These are phyloP conservation scores for Galbula dea DNA, from an alignment of 2,113 vertebrate genomes.

Conservation along the genomic window DNA sequence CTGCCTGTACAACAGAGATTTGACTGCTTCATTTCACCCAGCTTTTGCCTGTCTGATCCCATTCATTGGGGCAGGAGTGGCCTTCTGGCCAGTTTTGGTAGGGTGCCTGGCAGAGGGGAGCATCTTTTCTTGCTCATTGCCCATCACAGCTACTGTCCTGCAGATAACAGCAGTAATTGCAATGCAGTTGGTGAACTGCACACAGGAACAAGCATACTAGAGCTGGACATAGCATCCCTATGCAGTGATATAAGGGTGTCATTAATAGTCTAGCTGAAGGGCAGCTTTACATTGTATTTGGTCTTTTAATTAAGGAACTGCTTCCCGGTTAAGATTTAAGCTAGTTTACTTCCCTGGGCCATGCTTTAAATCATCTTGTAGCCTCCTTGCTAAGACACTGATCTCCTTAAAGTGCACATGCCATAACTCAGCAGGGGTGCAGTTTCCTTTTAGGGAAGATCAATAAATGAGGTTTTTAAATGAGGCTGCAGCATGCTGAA, in stretches of 20 bases:
- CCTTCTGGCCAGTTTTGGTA: not conserved
- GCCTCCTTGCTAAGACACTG: not conserved
- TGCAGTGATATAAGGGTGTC: not conserved
- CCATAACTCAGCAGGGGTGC: not conserved
- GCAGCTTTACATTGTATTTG: not conserved
- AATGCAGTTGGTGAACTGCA: not conserved
- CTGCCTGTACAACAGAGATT: conserved; percentile 2
- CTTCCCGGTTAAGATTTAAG: not conserved
- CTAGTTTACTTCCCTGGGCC: not conserved
- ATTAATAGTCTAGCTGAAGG: not conserved
- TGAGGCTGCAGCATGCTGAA: not conserved
- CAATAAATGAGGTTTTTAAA: not conserved
- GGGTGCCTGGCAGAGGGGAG: not conserved
- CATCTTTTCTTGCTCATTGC: not conserved
- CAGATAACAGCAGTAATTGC: not conserved
- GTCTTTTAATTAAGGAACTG: not conserved
- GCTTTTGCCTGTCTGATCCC: not conserved
- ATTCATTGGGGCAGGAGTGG: not conserved
- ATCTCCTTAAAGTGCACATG: not conserved
- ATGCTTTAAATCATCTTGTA: not conserved
- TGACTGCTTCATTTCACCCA: not conserved
- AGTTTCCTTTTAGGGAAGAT: not conserved
- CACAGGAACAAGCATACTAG: not conserved
- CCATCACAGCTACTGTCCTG: not conserved
- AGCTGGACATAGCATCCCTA: not conserved